Percentiles rank a stretch among this genome's conserved stretches.
Evolutionary conservation across 1,140 invertebrate species (phyloP).

Genomic region (Sarcophaga peregrina): DNA sequence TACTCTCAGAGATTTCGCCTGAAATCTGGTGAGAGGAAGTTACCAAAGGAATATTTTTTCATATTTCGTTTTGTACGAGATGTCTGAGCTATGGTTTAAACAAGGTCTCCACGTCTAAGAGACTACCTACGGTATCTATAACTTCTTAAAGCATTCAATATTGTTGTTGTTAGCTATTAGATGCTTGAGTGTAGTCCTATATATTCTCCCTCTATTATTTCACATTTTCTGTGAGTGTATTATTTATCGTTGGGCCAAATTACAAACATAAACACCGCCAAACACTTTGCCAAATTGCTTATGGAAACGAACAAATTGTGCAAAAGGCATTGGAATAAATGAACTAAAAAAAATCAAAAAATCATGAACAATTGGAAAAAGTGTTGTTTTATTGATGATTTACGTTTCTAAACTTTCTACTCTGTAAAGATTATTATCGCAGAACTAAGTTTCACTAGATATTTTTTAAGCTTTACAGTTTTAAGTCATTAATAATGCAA

Average conservation of each 20-base stretch:
- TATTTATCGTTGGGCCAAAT: conserved; percentile 3
- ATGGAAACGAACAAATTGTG: not conserved
- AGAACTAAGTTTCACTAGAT: not conserved
- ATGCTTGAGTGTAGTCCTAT: not conserved
- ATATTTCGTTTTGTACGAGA: too few relatives aligned
- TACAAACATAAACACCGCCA: not conserved
- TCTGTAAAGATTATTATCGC: not conserved
- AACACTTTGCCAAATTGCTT: conserved; percentile 31
- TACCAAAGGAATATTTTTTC: too few relatives aligned
- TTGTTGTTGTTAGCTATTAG: too few relatives aligned
- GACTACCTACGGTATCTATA: too few relatives aligned
- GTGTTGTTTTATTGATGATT: not conserved
- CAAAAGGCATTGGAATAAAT: not conserved
- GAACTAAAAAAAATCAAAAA: not conserved
- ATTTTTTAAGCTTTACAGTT: not conserved
- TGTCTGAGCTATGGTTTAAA: too few relatives aligned
- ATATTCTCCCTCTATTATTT: not conserved
- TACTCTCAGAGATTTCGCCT: too few relatives aligned
- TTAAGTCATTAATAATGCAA: too few relatives aligned
- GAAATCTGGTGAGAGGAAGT: too few relatives aligned
- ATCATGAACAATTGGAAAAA: not conserved
- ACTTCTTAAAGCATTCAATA: too few relatives aligned
- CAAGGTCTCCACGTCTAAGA: too few relatives aligned
- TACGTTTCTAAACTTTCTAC: not conserved
- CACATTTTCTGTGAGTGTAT: not conserved